Evolutionary conservation across 2,797 vertebrate species (phyloP), one percentile per base, ranked within the genome.

Genomic region (Threskiornis aethiopicus): DNA sequence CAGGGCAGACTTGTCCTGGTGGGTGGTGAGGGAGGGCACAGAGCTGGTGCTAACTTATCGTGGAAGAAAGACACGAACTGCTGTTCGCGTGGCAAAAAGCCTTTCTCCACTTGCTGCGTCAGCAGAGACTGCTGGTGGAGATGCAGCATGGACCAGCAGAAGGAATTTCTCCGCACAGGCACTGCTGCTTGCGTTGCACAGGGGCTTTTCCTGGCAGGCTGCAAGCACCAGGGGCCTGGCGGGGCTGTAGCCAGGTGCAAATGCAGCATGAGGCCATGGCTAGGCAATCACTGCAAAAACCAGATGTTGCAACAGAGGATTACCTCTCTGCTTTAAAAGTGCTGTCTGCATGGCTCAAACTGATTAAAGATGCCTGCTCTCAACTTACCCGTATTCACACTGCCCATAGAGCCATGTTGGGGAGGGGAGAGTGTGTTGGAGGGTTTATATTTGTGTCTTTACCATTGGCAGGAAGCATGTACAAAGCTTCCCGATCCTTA

Each of bases 381-480:
- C 46, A 31, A 16, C 28, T 58, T 58, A 11, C 15, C 31, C 29
- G 21, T 33, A 19, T 57, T 57, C 47, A 17, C 35, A 28, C 35
- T 41, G 64, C 10, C 5, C n/a, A 25, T 13, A 52, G 42, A 76
- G 25, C 29, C 3, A 0, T 41, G 17, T 1, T 61, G 28, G 19
- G 42, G 41, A 83, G 65, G 49, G 28, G 20, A 47, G 4, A 35
- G 41, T 15, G 13, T 49, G 18, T 44, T 39, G 33, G 11, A 83
- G 55, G 24, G 18, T 58, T 73, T 59, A 31, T 47, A 6, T 71
- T 55, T 65, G 31, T 35, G 39, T 55, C 69, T 71, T 25, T 54
- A 55, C 12, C 35, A 7, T 31, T 31, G 42, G 5, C 31, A 72
- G 17, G 35, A 42, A 39, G 17, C 44, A 39, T 1, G 3, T 54